Percentiles rank a stretch among this genome's conserved stretches.
phyloP scores from a whole-genome alignment of 2,888 invertebrate species.

The Cantharis rustica region DNA sequence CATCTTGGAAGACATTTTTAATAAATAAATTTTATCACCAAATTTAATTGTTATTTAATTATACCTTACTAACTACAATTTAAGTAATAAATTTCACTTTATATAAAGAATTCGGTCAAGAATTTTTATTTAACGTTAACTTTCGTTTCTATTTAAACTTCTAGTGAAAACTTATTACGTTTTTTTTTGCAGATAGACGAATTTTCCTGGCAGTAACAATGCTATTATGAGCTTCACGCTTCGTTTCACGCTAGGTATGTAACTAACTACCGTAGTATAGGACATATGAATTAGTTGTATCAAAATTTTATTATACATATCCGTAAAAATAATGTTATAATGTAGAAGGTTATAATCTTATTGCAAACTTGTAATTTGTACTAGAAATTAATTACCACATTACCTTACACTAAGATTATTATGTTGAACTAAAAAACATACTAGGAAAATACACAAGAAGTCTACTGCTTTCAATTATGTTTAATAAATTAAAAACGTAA shows the following conservation, averaged over 20 bases:
- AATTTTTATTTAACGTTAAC: neutral
- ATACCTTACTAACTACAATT: neutral
- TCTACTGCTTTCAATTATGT: too few relatives aligned
- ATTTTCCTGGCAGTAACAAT: slow-evolving; percentile 36
- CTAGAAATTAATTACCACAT: neutral
- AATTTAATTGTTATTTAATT: neutral
- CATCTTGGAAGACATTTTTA: neutral
- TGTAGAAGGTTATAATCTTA: neutral
- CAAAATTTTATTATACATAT: neutral
- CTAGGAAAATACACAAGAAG: neutral
- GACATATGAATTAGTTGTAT: neutral
- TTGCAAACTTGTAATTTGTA: neutral
- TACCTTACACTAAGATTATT: neutral
- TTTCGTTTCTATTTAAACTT: neutral
- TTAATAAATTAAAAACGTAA: too few relatives aligned
- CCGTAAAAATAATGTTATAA: neutral
- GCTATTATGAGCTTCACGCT: slow-evolving; percentile 55
- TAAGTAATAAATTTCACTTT: neutral
- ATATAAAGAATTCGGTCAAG: neutral
- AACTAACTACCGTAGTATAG: slow-evolving; percentile 1
- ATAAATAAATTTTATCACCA: neutral
- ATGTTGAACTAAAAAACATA: neutral
- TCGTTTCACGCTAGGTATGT: slow-evolving; percentile 52
- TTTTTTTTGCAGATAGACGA: slow-evolving; percentile 25
- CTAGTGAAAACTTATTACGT: neutral